Base-by-base conservation (phyloP, 2,888 invertebrate species). In the Hemithea aestivaria region DNA sequence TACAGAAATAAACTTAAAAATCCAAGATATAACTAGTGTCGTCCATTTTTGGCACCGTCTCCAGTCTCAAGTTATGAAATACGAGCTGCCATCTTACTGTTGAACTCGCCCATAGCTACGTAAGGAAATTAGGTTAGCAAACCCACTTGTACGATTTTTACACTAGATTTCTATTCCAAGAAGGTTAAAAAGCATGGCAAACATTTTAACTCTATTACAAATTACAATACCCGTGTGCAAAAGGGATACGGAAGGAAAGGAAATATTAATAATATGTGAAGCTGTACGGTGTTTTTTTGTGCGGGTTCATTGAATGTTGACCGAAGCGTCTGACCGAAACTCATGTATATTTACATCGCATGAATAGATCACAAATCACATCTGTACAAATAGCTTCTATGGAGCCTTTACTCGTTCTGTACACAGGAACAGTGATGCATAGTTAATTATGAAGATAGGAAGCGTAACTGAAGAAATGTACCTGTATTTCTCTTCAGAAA, bases 341-440 rank as follows among this genome's bases (percentile, higher is more conserved):
- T 53, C 44, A 48, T 49, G 51, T 40, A 51, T 54, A 47, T 48
- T 48, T 46, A 16, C 47, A 57, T 61, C 52, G 38, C 25, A 49
- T 59, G 59, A 64, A 64, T 61, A 62, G 60, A 51, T 43, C 49
- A 51, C 46, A 35, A 40, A 40, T 45, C 37, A 31, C 27, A 31
- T 42, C 25, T 25, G 30, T 29, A 32, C 31, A 41, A 33, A 35
- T 37, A 16, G 16, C n/a, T n/a, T n/a, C n/a, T n/a, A n/a, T n/a
- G n/a, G n/a, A n/a, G n/a, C n/a, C n/a, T n/a, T n/a, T n/a, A n/a
- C n/a, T n/a, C n/a, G n/a, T n/a, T n/a, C n/a, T n/a, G n/a, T n/a
- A n/a, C n/a, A n/a, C n/a, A n/a, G n/a, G n/a, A n/a, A n/a, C n/a
- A n/a, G n/a, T n/a, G n/a, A n/a, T n/a, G n/a, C n/a, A n/a, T n/a